These are phyloP conservation scores for Orchesella flavescens DNA, from an alignment of 2,888 invertebrate species.

Conservation along the genomic window DNA sequence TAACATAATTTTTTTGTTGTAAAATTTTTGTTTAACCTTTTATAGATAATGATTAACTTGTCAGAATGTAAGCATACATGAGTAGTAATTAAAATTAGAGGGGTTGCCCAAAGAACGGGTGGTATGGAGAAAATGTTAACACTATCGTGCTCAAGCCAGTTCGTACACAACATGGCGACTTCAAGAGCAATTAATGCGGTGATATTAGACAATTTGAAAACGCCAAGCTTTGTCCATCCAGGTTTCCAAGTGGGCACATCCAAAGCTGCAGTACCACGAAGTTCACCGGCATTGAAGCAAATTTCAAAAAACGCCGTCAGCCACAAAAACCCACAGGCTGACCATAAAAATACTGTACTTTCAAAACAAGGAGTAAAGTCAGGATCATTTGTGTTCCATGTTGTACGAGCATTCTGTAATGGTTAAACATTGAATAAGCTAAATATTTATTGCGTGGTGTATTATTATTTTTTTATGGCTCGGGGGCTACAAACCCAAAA, in stretches of 20 bases:
- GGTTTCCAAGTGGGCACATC: slow-evolving; percentile 31
- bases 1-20: slow-evolving; percentile 68
- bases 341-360: slow-evolving; percentile 91
- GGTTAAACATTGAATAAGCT: too few relatives aligned
- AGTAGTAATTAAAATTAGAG: slow-evolving; percentile 36
- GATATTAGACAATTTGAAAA: slow-evolving; percentile 29
- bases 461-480: neutral
- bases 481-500: slow-evolving; percentile 68
- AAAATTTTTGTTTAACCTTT: slow-evolving; percentile 13
- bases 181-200: slow-evolving; percentile 17
- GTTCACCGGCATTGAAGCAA: slow-evolving; percentile 76
- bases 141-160: neutral
- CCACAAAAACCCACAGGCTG: slow-evolving; percentile 90
- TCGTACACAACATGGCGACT: neutral
- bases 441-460: neutral
- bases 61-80: slow-evolving; percentile 24
- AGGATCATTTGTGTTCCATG: slow-evolving; percentile 87
- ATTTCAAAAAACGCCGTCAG: slow-evolving; percentile 83
- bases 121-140: slow-evolving; percentile 26
- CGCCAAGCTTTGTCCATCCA: slow-evolving; percentile 24
- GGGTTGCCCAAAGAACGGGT: slow-evolving; percentile 25
- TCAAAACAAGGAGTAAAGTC: slow-evolving; percentile 93
- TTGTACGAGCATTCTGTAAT: slow-evolving; percentile 83
- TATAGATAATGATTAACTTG: too few relatives aligned
- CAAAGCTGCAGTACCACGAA: neutral